These are phyloP conservation scores for Apocheima hispidaria DNA, from an alignment of 2,888 invertebrate genomes.

Conservation along the genomic window DNA sequence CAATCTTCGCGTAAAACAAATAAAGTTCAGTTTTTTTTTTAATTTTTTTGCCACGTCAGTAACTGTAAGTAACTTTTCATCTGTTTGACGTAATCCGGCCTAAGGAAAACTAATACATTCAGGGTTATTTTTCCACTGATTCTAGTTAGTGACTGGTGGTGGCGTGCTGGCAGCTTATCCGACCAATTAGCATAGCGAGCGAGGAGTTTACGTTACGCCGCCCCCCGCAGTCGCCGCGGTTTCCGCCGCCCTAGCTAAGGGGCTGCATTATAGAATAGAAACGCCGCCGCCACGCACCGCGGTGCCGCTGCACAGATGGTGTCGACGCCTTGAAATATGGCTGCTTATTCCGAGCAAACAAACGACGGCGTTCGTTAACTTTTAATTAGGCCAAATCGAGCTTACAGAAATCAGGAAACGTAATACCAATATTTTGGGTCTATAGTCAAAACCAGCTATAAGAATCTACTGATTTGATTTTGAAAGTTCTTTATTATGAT, in stretches of 20 bases:
- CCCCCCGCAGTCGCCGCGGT: conserved; percentile 52
- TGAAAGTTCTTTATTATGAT: no score
- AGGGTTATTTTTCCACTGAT: conserved; percentile 50
- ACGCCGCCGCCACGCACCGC: conserved; percentile 35
- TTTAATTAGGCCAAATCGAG: conserved; percentile 26
- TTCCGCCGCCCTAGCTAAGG: conserved; percentile 60
- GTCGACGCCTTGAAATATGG: conserved; percentile 48
- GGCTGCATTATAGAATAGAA: conserved; percentile 60
- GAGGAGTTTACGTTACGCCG: conserved; percentile 56
- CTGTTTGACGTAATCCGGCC: neutral
- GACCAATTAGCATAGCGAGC: conserved; percentile 74
- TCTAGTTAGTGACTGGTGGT: conserved; percentile 60
- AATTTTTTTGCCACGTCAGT: neutral
- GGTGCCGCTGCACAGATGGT: conserved; percentile 47
- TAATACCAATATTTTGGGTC: no score
- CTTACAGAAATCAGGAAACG: conserved; percentile 14
- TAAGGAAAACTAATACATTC: neutral
- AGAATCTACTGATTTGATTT: no score
- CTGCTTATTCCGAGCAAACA: conserved; percentile 16
- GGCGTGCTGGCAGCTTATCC: conserved; percentile 66
- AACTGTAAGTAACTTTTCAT: neutral
- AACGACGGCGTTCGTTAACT: conserved; percentile 14
- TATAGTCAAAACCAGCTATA: no score
- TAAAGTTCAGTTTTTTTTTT: neutral
- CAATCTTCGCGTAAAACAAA: no score